Evolutionary conservation across 2,888 invertebrate species (phyloP).

Genomic region (Corbicula japonica): DNA sequence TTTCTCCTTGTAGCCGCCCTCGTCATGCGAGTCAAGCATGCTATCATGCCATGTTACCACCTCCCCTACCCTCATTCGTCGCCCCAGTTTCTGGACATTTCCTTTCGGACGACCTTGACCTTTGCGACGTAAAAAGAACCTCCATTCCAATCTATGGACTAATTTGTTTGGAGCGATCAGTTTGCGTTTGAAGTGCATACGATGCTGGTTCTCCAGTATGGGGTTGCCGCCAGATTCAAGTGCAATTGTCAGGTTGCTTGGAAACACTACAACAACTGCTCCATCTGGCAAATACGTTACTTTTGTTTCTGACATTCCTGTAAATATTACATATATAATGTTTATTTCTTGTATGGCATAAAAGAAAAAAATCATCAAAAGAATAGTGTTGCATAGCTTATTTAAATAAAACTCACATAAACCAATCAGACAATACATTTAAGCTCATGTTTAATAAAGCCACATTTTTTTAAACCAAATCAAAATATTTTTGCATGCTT

Average conservation of each 20-base stretch:
- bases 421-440: no score
- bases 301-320: conserved; percentile 83
- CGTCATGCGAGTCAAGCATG: conserved; percentile 84
- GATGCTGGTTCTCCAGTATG: conserved; percentile 90
- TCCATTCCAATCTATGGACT: conserved; percentile 96
- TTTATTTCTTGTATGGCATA: no score
- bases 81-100: conserved; percentile 79
- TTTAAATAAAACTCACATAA: no score
- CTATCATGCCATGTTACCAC: conserved; percentile 81
- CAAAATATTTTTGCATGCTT: no score
- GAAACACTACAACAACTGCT: conserved; percentile 85
- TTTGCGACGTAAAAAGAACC: conserved; percentile 94
- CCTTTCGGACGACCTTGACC: conserved; percentile 75
- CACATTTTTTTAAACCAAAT: no score
- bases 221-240: conserved; percentile 97
- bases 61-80: conserved; percentile 85
- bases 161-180: conserved; percentile 83
- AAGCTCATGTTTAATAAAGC: no score
- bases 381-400: no score
- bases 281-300: conserved; percentile 85
- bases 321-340: no score
- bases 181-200: conserved; percentile 85
- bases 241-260: conserved; percentile 89
- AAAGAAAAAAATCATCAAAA: no score
- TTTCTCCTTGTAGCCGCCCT: conserved; percentile 82